Evolutionary conservation across 1,140 invertebrate genomes (phyloP).

Genomic region (Dreissena rostriformis): DNA sequence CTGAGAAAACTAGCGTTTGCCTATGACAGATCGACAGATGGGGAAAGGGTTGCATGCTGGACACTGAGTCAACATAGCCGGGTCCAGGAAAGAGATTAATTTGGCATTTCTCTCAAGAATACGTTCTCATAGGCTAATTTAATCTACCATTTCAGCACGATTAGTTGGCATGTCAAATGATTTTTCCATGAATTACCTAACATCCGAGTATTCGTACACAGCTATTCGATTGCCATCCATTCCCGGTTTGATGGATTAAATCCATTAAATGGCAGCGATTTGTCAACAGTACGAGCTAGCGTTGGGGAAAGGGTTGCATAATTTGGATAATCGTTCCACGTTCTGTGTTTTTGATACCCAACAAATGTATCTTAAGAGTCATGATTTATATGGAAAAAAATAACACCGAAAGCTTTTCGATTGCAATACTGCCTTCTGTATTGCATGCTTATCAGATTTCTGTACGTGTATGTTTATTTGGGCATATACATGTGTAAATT

Average conservation of each 20-base stretch:
- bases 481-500: too few relatives aligned
- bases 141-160: slow-evolving; percentile 57
- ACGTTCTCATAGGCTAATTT: slow-evolving; percentile 50
- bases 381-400: too few relatives aligned
- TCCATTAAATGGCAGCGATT: slow-evolving; percentile 24
- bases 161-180: slow-evolving; percentile 54
- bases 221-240: slow-evolving; percentile 45
- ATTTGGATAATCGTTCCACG: too few relatives aligned
- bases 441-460: too few relatives aligned
- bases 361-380: too few relatives aligned
- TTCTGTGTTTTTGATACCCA: too few relatives aligned
- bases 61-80: slow-evolving; percentile 53
- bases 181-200: slow-evolving; percentile 61
- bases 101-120: slow-evolving; percentile 46
- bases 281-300: neutral
- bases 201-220: slow-evolving; percentile 56
- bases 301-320: neutral
- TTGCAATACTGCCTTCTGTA: too few relatives aligned
- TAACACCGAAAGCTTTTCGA: too few relatives aligned
- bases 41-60: slow-evolving; percentile 43
- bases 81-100: slow-evolving; percentile 49
- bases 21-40: slow-evolving; percentile 46
- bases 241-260: slow-evolving; percentile 55
- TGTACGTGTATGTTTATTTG: too few relatives aligned
- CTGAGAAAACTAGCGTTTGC: too few relatives aligned